Evolutionary conservation across 1,140 invertebrate genomes (phyloP), one percentile per base, ranked within the genome.

Genomic region (Cotesia glomerata): DNA sequence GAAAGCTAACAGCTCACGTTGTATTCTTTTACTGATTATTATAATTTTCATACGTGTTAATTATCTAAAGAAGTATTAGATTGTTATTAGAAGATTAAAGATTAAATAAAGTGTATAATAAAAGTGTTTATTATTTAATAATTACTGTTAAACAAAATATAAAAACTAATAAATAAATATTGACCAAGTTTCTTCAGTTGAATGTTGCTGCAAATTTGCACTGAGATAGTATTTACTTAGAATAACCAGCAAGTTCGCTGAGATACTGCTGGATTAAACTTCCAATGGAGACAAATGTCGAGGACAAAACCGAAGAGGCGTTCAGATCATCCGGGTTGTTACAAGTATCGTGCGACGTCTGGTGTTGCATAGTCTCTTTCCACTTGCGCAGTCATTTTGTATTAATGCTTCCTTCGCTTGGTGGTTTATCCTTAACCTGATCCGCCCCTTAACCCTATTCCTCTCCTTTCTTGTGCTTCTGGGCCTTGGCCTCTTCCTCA

Each of bases 271-370:
- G 26, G 26, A 26, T 26, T 26, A 26, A 54, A 54, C 11, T 14
- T 14, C 13, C 52, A 58, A 58, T 16, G 16, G 69, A 36, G 34
- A 35, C 8, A 62, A 69, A 36, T 49, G 61, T 54, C 62, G 56
- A 16, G 34, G 32, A 56, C 35, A 18, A 64, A 69, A 61, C 69
- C 59, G 54, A 39, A 35, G 65, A 68, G 16, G 71, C 58, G 71
- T 73, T 73, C 62, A 73, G 56, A 61, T 63, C 34, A n/a, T 34
- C 62, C 18, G 36, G 49, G 34, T 32, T 39, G 69, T 51, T 64
- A 64, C 26, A 45, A 45, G 39, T 35, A 11, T 9, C 18, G 56
- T 54, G 52, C 56, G 18, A 18, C 56, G 36, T 65, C 63, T 65
- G 63, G 36, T 18, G 5, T 26, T 3, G 16, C 14, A 16, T 36